Evolutionary conservation across 2,797 vertebrate genomes (phyloP).

Genomic region (Australoheros facetus): DNA sequence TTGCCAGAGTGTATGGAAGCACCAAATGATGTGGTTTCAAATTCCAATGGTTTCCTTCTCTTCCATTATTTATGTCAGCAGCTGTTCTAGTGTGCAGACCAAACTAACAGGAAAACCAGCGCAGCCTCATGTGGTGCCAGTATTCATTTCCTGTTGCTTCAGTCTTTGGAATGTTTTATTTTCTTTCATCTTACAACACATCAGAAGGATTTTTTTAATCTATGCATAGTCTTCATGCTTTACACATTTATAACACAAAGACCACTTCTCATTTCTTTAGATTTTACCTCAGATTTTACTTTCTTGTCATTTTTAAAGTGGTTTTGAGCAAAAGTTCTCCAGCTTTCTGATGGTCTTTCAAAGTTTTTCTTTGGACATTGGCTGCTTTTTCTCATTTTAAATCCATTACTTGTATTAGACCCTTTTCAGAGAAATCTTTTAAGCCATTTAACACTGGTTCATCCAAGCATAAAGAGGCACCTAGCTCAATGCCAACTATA

Average conservation of each 20-base stretch:
- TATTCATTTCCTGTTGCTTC: slow-evolving; percentile 1
- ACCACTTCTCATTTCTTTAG: background rate
- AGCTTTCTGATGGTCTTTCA: background rate
- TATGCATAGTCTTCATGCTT: fast-evolving
- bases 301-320: background rate
- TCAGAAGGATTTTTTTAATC: background rate
- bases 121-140: background rate
- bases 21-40: slow-evolving; percentile 7
- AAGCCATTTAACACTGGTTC: too few species aligned
- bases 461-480: too few species aligned
- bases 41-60: slow-evolving; percentile 10
- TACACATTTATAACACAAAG: background rate
- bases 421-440: too few species aligned
- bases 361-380: background rate
- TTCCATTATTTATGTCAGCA: slow-evolving; percentile 19
- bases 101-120: background rate
- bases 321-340: background rate
- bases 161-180: background rate
- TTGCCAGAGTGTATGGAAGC: background rate
- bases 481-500: too few species aligned
- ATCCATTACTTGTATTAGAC: too few species aligned
- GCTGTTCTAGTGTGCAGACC: background rate
- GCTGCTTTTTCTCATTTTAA: background rate
- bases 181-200: background rate
- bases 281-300: background rate